Conservation (phyloP, 2,888 invertebrate species). For the Strigamia transsilvanica region DNA sequence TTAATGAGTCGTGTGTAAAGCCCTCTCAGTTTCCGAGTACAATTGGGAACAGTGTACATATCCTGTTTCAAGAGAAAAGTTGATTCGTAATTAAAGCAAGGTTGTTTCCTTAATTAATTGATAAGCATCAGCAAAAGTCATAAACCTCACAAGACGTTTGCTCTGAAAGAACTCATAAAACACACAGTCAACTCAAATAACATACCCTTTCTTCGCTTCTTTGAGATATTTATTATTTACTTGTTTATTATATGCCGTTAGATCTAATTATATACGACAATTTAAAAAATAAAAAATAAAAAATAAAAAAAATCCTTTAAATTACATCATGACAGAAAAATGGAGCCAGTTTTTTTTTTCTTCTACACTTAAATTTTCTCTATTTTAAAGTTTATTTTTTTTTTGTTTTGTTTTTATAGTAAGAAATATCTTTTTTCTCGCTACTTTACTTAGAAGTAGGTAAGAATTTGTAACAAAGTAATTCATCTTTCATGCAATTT, state of each 20-base stretch:
- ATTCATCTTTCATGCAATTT: conserved; percentile 29
- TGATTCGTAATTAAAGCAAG: conserved; percentile 33
- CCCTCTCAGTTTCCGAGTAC: conserved; percentile 41
- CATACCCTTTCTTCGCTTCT: neutral
- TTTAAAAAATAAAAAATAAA: neutral
- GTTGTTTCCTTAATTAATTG: conserved; percentile 43
- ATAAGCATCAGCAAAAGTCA: conserved; percentile 31
- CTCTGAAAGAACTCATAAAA: conserved; percentile 33
- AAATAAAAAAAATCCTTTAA: neutral
- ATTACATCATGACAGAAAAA: neutral
- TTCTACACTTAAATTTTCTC: neutral
- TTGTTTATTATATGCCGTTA: neutral
- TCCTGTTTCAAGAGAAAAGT: conserved; percentile 42
- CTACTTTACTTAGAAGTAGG: neutral
- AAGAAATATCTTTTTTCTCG: neutral
- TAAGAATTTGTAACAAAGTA: conserved; percentile 18
- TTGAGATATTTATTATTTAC: neutral
- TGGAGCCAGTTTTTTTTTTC: neutral
- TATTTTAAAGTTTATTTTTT: neutral
- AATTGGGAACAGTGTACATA: conserved; percentile 32
- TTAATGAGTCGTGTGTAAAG: conserved; percentile 40
- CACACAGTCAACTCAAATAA: conserved; percentile 24
- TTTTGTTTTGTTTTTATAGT: neutral
- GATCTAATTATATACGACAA: neutral
- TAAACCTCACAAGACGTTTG: conserved; percentile 32